Percentiles rank a stretch among this genome's conserved stretches.
These are phyloP conservation scores for Plagodis pulveraria DNA, from an alignment of 2,888 invertebrate genomes.

Conservation along the genomic window DNA sequence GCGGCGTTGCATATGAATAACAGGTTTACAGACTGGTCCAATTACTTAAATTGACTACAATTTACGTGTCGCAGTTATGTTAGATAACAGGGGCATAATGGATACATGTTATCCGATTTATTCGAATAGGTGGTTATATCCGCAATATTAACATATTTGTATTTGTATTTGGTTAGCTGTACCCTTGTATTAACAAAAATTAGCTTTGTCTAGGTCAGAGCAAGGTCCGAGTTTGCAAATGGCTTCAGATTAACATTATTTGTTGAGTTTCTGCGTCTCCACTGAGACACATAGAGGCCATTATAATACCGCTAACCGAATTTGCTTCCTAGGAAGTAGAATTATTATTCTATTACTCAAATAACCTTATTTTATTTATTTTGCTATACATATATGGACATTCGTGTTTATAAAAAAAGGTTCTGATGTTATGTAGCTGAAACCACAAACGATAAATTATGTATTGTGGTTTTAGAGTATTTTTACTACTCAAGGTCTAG, in stretches of 20 bases:
- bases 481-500: not conserved
- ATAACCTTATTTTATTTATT: constrained; percentile 20
- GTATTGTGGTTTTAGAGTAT: not conserved
- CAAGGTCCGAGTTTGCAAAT: constrained; percentile 21
- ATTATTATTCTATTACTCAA: constrained; percentile 18
- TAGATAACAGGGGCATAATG: too few relatives aligned
- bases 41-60: constrained; percentile 13
- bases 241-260: constrained; percentile 6
- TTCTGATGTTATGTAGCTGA: not conserved
- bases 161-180: constrained; percentile 4
- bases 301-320: constrained; percentile 8
- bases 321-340: constrained; percentile 22
- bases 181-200: constrained; percentile 17
- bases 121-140: constrained; percentile 11
- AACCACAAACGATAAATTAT: constrained; percentile 12
- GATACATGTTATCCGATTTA: not conserved
- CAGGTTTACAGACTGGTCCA: constrained; percentile 5
- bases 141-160: constrained; percentile 11
- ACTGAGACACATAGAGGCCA: constrained; percentile 14
- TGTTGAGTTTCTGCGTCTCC: constrained; percentile 7
- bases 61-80: not conserved
- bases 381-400: not conserved
- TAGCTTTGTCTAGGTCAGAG: constrained; percentile 17
- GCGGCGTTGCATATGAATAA: not conserved
- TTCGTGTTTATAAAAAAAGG: not conserved